Base-by-base conservation (phyloP, 2,113 vertebrate genomes). In the Periophthalmodon schlosseri region DNA sequence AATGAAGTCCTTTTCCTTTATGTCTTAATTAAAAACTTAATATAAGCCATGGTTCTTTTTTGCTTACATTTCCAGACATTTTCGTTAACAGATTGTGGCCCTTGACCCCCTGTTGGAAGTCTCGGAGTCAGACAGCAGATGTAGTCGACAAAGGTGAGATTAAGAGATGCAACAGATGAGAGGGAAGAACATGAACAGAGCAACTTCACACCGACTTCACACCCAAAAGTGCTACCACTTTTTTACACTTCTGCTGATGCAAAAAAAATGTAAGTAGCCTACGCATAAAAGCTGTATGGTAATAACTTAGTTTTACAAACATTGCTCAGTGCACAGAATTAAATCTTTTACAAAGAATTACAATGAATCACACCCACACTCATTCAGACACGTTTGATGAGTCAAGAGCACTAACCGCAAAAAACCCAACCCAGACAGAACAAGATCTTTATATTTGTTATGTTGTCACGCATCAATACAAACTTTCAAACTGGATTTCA, bases 191-290 rank as follows among this genome's bases (percentile, higher is more conserved):
- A 76, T 66, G 13, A 70, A 77, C 65, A 61, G 70, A 82, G 73
- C 70, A 79, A 77, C 75, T 83, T 78, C 33, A 69, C 6, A 16
- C 72, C 63, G 64, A 83, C 84, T 68, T 80, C 61, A 80, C 67
- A 73, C 73, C 71, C 24, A 79, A 77, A 65, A 86, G 70, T 77
- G 73, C 23, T 34, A 63, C 13, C 6, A 33, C 24, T 63, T 63
- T 56, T 63, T 14, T 34, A 33, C 58, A 33, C 5, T 34, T 8
- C 7, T 18, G 28, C 18, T 63, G 24, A 34, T 63, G 5, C 8
- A 34, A 28, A 9, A 18, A 63, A 33, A 60, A 34, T 16, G 24
- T 18, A 33, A 3, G 52, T 9, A 56, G 20, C 52, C 60, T 34
- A 33, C 15, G 6, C 7, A 34, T 6, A 34, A 34, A 61, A 18